Evolutionary conservation across 2,888 invertebrate species (phyloP).

Genomic region (Amphipyra tragopoginis): DNA sequence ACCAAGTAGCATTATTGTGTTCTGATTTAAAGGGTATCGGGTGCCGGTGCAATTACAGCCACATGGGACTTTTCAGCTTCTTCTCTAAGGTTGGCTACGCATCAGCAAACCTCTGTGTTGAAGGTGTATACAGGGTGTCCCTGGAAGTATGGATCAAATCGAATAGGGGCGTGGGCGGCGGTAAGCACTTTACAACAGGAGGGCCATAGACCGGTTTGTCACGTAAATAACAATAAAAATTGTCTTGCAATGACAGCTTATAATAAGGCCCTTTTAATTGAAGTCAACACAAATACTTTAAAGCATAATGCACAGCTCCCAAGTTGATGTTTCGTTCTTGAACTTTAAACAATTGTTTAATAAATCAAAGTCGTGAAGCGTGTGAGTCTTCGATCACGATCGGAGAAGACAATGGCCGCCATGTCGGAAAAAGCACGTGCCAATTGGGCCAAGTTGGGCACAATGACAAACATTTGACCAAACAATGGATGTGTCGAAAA

Average conservation of each 20-base stretch:
- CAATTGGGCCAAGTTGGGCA: constrained; percentile 50
- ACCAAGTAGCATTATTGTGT: too few species aligned
- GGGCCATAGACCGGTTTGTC: too few species aligned
- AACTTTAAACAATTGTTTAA: constrained; percentile 55
- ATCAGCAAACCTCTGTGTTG: too few species aligned
- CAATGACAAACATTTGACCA: constrained; percentile 40
- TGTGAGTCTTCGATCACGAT: constrained; percentile 54
- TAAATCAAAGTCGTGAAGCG: constrained; percentile 49
- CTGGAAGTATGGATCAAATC: too few species aligned
- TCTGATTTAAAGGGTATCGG: too few species aligned
- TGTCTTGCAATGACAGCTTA: neutral
- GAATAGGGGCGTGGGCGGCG: too few species aligned
- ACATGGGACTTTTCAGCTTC: too few species aligned
- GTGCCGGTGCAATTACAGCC: too few species aligned
- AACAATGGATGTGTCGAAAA: constrained; percentile 40
- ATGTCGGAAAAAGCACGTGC: constrained; percentile 55
- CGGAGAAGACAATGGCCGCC: constrained; percentile 48
- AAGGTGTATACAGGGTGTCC: too few species aligned
- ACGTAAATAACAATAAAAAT: too few species aligned
- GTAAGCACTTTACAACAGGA: too few species aligned
- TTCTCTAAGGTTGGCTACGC: too few species aligned
- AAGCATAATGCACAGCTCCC: constrained; percentile 21
- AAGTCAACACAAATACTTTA: neutral
- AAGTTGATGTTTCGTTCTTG: constrained; percentile 46
- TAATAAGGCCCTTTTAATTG: neutral